These are phyloP conservation scores for Calyptomena viridis DNA, from an alignment of 2,113 vertebrate species.

Conservation along the genomic window DNA sequence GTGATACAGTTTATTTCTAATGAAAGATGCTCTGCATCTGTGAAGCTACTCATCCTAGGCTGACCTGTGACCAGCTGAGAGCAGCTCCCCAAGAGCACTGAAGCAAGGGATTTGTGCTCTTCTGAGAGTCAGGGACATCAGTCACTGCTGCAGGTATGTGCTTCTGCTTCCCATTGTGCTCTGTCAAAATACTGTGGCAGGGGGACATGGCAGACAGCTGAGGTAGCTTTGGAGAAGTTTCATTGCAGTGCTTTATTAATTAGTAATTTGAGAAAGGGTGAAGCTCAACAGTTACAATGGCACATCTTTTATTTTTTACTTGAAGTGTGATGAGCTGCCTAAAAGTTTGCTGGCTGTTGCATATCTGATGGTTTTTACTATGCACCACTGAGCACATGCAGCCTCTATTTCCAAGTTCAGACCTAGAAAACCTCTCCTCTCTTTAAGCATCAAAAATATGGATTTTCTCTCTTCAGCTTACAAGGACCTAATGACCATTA, in stretches of 20 bases:
- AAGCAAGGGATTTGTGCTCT: not conserved
- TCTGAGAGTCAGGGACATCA: not conserved
- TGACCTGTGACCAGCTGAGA: not conserved
- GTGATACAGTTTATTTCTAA: not conserved
- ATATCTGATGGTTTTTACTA: not conserved
- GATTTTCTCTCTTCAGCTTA: not conserved
- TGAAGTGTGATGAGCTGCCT: not conserved
- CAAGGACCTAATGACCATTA: not conserved
- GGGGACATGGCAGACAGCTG: accelerated
- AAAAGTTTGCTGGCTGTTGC: not conserved
- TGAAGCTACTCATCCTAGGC: not conserved
- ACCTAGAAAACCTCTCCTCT: not conserved
- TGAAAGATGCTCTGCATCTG: not conserved
- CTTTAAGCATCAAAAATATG: not conserved
- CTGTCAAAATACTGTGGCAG: not conserved
- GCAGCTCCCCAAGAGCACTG: not conserved
- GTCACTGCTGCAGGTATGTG: accelerated
- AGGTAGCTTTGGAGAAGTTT: not conserved
- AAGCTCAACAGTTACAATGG: not conserved
- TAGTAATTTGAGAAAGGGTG: not conserved
- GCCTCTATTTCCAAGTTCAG: not conserved
- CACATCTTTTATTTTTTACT: not conserved
- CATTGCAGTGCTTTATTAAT: not conserved
- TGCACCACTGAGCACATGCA: not conserved
- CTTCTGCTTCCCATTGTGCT: not conserved